Evolutionary conservation across 2,797 vertebrate species (phyloP).

Genomic region (Leptoclinus maculatus): DNA sequence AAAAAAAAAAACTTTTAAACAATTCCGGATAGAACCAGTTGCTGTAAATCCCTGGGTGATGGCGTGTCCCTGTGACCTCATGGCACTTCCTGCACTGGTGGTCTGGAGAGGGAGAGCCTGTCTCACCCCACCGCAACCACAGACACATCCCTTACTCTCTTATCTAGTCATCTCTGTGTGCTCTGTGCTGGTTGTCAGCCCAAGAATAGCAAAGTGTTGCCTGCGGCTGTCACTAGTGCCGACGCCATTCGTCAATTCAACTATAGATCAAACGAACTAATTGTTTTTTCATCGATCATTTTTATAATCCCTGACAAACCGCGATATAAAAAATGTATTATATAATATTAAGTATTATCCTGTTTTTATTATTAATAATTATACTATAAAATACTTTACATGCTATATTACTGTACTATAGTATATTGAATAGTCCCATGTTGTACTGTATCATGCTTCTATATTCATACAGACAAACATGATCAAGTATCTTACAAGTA

Average conservation of each 20-base stretch:
- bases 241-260: not conserved
- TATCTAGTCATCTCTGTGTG: slow-evolving; percentile 67
- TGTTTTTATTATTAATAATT: not conserved
- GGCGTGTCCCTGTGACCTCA: slow-evolving; percentile 73
- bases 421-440: not conserved
- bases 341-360: not conserved
- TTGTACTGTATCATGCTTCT: not conserved
- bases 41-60: slow-evolving; percentile 72
- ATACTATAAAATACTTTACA: not conserved
- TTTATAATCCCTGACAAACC: not conserved
- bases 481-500: not conserved
- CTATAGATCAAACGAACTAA: not conserved
- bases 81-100: slow-evolving; percentile 74
- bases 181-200: slow-evolving; percentile 8
- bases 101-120: slow-evolving; percentile 44
- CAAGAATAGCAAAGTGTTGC: slow-evolving; percentile 23
- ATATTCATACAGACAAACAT: not conserved
- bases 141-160: slow-evolving; percentile 47
- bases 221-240: not conserved
- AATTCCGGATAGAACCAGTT: slow-evolving; percentile 74
- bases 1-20: slow-evolving; percentile 46
- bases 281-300: not conserved
- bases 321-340: not conserved
- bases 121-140: slow-evolving; percentile 49
- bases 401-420: not conserved